Base-by-base conservation (phyloP, 1,140 invertebrate genomes). In the Plodia interpunctella region DNA sequence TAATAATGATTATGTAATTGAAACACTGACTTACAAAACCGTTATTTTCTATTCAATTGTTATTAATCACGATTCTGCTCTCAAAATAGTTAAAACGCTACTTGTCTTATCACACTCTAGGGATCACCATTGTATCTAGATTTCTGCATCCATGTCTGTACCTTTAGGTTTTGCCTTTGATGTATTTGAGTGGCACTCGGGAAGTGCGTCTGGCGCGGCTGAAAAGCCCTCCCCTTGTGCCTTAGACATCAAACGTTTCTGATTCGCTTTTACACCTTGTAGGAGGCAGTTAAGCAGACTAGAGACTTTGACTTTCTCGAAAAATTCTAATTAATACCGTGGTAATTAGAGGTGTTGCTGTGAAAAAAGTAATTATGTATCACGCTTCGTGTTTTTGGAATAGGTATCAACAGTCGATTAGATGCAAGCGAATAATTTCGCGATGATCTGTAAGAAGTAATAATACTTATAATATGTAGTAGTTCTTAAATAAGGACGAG, bases 231-330 rank as follows among this genome's bases (percentile, higher is more conserved):
- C 55, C 55, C 25, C 49, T 52, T 28, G 32, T 52, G 50, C 49
- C 51, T 52, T 38, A 63, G 51, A 53, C 51, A 58, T 58, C 57
- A 63, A 58, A 63, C 50, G 61, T 28, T 32, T 58, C 61, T 55
- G 62, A 63, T 59, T 63, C 55, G 62, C 65, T 54, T 66, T 66
- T 66, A 62, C 65, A 66, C 65, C 65, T 66, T 59, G 49, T 28
- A 62, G 61, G 59, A 38, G 60, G 55, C 50, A 55, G 55, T 58
- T 57, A 55, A 28, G 15, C 54, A 50, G 57, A 55, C 44, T 55
- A 59, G 32, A 11, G 51, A 44, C 38, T 60, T 54, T 44, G 38
- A 44, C 38, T 13, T 13, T n/a, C 38, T 44, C 35, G 35, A 44
- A 44, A 44, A 44, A 44, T 44, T 44, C 38, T 44, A 44, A 44